A percentile compares a stretch with the other conserved stretches of the same genome.
These are phyloP conservation scores for Cyprinus carpio DNA, from an alignment of 2,113 vertebrate genomes.

Conservation along the genomic window DNA sequence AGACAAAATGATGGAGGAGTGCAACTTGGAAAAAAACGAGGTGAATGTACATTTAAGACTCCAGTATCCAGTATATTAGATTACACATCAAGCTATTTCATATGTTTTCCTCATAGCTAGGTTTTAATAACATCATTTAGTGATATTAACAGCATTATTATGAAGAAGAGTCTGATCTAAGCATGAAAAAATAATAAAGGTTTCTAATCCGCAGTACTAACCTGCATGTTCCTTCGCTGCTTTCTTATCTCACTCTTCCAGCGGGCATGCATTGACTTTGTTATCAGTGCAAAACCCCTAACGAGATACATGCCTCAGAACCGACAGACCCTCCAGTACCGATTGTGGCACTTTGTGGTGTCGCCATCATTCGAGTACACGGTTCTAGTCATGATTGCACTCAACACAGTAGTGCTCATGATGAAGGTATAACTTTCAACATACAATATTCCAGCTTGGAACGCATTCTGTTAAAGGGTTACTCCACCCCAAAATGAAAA, in stretches of 20 bases:
- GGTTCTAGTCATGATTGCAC: constrained; percentile 96
- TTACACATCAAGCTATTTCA: background rate
- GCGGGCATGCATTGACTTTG: constrained; percentile 97
- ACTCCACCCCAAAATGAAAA: too few relatives aligned
- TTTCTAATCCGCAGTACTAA: background rate
- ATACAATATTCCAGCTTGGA: background rate
- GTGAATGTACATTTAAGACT: constrained; percentile 64
- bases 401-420: constrained; percentile 98
- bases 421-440: constrained; percentile 86
- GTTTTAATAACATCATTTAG: background rate
- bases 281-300: constrained; percentile 96
- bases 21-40: constrained; percentile 97
- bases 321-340: constrained; percentile 94
- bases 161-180: background rate
- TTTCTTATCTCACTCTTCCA: constrained; percentile 62
- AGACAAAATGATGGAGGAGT: constrained; percentile 99
- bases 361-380: constrained; percentile 97
- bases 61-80: background rate
- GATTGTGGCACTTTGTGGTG: constrained; percentile 97
- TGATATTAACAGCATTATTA: background rate
- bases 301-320: constrained; percentile 99
- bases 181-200: background rate
- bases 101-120: background rate
- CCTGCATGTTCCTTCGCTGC: background rate
- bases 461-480: background rate